Conservation (phyloP, 2,797 vertebrate genomes). For the Labroides dimidiatus region DNA sequence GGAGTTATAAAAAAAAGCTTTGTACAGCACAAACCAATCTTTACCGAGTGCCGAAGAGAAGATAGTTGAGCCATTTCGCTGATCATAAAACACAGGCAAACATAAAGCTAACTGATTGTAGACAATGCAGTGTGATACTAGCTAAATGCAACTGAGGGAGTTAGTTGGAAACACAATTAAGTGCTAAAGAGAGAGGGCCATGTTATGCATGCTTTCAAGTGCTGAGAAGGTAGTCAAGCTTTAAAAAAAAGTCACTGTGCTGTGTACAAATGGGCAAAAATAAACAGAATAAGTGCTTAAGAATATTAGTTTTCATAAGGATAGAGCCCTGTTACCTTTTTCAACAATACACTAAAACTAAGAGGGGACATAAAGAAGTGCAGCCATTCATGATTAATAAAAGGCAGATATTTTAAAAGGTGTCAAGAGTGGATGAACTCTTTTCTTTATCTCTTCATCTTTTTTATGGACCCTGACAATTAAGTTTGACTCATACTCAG, state of each 20-base stretch:
- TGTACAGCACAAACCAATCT: conserved; percentile 97
- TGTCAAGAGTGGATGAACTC: conserved; percentile 68
- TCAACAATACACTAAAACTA: conserved; percentile 53
- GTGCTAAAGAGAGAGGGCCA: conserved; percentile 72
- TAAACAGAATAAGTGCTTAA: conserved; percentile 78
- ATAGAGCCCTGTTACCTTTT: conserved; percentile 64
- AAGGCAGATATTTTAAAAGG: conserved; percentile 75
- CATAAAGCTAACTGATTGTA: conserved; percentile 84
- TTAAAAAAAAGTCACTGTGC: conserved; percentile 67
- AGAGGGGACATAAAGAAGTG: conserved; percentile 57
- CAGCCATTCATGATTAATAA: conserved; percentile 76
- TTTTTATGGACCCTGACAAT: conserved; percentile 78
- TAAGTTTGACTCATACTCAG: conserved; percentile 83
- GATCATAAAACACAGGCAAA: conserved; percentile 87
- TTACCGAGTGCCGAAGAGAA: conserved; percentile 87
- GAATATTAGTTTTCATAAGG: conserved; percentile 70
- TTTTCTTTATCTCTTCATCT: conserved; percentile 30
- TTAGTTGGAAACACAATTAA: conserved; percentile 78
- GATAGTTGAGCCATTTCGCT: conserved; percentile 81
- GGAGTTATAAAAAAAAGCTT: conserved; percentile 96
- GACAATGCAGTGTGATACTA: conserved; percentile 87
- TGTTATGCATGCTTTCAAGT: conserved; percentile 79
- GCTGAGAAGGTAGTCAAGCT: conserved; percentile 89
- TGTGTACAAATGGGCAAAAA: conserved; percentile 71
- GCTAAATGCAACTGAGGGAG: conserved; percentile 82